Percentiles rank a stretch among this genome's conserved stretches.
These are phyloP conservation scores for Coturnix japonica DNA, from an alignment of 2,113 vertebrate genomes.

Conservation along the genomic window DNA sequence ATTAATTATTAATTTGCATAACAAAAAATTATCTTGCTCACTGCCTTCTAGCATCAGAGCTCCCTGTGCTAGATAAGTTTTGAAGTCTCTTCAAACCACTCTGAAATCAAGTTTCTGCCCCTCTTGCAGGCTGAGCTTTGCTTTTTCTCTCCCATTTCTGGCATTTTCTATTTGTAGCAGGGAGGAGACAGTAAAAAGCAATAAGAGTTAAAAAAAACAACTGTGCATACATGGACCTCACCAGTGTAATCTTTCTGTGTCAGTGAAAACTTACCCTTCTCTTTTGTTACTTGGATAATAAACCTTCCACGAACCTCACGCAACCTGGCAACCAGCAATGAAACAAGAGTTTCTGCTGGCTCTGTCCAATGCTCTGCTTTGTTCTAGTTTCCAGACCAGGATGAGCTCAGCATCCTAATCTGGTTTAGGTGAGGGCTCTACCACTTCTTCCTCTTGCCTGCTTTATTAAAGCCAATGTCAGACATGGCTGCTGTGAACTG, in stretches of 20 bases:
- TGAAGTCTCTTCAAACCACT: not conserved
- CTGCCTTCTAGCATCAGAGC: not conserved
- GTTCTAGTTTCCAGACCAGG: not conserved
- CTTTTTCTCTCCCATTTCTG: not conserved
- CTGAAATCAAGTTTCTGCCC: not conserved
- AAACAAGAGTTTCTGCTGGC: conserved; percentile 50
- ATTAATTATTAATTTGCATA: not conserved
- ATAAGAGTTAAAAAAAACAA: not conserved
- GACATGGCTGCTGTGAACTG: not conserved
- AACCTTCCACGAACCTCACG: conserved; percentile 16
- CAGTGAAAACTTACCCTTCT: conserved; percentile 42
- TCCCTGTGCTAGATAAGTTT: not conserved
- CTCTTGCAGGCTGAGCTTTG: not conserved
- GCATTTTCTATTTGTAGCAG: not conserved
- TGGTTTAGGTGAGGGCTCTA: conserved; percentile 9
- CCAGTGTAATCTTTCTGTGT: conserved; percentile 48
- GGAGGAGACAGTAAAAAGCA: not conserved
- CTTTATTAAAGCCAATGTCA: conserved; percentile 34
- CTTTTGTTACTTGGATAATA: conserved; percentile 37
- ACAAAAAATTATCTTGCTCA: not conserved
- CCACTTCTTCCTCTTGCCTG: not conserved
- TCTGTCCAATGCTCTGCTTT: conserved; percentile 39
- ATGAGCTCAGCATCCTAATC: conserved; percentile 54
- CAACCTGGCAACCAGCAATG: conserved; percentile 59
- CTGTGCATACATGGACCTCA: not conserved